These are phyloP conservation scores for Liolophura sinensis DNA, from an alignment of 1,140 invertebrate genomes.

Conservation along the genomic window DNA sequence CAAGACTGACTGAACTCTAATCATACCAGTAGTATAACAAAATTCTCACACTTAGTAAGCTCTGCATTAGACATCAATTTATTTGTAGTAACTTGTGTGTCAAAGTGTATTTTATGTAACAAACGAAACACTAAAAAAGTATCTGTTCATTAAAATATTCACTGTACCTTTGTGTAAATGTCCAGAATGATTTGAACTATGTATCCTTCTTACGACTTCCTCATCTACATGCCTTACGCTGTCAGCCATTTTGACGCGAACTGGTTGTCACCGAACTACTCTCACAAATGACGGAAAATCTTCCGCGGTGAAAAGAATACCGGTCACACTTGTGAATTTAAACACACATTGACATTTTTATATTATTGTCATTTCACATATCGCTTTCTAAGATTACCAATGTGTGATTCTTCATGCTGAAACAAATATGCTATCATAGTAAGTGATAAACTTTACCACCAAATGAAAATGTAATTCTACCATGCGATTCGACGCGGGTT, in stretches of 20 bases:
- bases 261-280: neutral
- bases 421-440: too few relatives aligned
- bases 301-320: neutral
- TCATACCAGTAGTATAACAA: too few relatives aligned
- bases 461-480: too few relatives aligned
- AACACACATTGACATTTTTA: neutral
- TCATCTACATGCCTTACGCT: conserved; percentile 49
- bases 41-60: too few relatives aligned
- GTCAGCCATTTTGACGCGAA: conserved; percentile 52
- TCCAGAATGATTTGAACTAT: conserved; percentile 41
- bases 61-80: too few relatives aligned
- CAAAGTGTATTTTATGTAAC: neutral
- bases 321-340: neutral
- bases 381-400: too few relatives aligned
- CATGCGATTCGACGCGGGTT: too few relatives aligned
- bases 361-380: conserved; percentile 1
- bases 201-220: conserved; percentile 42
- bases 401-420: too few relatives aligned
- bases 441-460: too few relatives aligned
- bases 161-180: conserved; percentile 52
- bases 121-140: neutral
- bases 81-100: too few relatives aligned
- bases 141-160: neutral
- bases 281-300: conserved; percentile 1
- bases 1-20: too few relatives aligned